phyloP scores from a whole-genome alignment of 2,113 vertebrate genomes.

The Charina bottae region DNA sequence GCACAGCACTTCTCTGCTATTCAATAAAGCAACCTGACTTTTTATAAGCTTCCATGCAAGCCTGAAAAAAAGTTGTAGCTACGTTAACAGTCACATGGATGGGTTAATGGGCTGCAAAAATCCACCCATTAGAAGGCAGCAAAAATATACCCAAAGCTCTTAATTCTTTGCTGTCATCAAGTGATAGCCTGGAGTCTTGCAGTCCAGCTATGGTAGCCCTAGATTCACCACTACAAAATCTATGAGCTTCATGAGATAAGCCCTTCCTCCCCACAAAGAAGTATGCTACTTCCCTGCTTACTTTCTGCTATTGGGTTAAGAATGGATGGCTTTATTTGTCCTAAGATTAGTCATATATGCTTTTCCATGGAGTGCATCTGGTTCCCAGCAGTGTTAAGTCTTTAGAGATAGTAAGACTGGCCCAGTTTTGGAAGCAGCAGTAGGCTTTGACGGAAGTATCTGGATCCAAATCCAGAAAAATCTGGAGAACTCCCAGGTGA shows the following conservation, averaged over 20 bases:
- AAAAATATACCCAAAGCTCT: too few relatives aligned
- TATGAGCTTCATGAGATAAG: not conserved
- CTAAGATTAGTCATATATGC: not conserved
- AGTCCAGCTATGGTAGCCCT: too few relatives aligned
- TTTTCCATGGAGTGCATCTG: not conserved
- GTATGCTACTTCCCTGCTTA: not conserved
- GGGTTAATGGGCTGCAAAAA: too few relatives aligned
- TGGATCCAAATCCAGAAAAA: not conserved
- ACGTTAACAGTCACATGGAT: too few relatives aligned
- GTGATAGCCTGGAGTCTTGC: too few relatives aligned
- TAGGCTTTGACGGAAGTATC: not conserved
- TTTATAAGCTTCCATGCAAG: too few relatives aligned
- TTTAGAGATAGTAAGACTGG: not conserved
- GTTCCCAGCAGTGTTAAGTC: not conserved
- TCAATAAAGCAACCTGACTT: too few relatives aligned
- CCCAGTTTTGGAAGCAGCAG: not conserved
- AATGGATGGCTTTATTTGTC: not conserved
- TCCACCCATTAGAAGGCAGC: too few relatives aligned
- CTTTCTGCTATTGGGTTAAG: not conserved
- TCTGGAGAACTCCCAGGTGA: not conserved
- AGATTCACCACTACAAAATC: too few relatives aligned
- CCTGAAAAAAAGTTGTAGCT: too few relatives aligned
- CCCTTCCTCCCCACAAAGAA: not conserved
- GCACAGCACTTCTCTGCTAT: too few relatives aligned
- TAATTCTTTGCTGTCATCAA: too few relatives aligned